Conservation (phyloP, 2,113 vertebrate genomes). For the Hucho hucho region DNA sequence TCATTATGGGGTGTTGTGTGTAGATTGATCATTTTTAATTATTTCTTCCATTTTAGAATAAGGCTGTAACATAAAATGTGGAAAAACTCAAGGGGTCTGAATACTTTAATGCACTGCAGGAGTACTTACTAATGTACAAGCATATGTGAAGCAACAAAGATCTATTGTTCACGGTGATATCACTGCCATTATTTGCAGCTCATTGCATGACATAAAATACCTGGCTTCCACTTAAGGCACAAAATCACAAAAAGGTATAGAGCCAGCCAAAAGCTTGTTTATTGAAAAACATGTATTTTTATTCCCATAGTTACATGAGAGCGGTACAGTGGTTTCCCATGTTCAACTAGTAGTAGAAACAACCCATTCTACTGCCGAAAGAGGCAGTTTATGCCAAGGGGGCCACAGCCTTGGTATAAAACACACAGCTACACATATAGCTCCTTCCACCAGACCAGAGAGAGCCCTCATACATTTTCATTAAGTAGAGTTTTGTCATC, state of each 20-base stretch:
- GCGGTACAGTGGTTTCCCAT: slow-evolving; percentile 43
- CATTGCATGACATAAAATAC: too few species aligned
- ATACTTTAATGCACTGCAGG: too few species aligned
- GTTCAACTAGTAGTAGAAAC: slow-evolving; percentile 52
- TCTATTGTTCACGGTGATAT: too few species aligned
- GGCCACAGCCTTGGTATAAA: slow-evolving; percentile 42
- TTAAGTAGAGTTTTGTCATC: background rate
- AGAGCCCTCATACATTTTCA: slow-evolving; percentile 1
- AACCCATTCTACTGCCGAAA: slow-evolving; percentile 30
- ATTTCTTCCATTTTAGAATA: too few species aligned
- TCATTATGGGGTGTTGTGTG: too few species aligned
- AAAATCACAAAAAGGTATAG: background rate
- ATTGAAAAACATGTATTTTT: slow-evolving; percentile 47
- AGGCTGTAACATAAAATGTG: too few species aligned
- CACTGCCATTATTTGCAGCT: too few species aligned
- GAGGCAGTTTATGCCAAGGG: slow-evolving; percentile 19
- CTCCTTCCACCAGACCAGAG: background rate
- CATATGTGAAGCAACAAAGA: too few species aligned
- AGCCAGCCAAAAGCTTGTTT: slow-evolving; percentile 3
- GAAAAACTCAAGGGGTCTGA: too few species aligned
- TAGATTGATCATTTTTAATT: too few species aligned
- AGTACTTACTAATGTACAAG: too few species aligned
- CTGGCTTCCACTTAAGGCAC: too few species aligned
- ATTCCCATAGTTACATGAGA: slow-evolving; percentile 52
- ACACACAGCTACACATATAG: slow-evolving; percentile 10